These are phyloP conservation scores for Brachionus rotundiformis DNA, from an alignment of 1,140 invertebrate species.

Conservation along the genomic window DNA sequence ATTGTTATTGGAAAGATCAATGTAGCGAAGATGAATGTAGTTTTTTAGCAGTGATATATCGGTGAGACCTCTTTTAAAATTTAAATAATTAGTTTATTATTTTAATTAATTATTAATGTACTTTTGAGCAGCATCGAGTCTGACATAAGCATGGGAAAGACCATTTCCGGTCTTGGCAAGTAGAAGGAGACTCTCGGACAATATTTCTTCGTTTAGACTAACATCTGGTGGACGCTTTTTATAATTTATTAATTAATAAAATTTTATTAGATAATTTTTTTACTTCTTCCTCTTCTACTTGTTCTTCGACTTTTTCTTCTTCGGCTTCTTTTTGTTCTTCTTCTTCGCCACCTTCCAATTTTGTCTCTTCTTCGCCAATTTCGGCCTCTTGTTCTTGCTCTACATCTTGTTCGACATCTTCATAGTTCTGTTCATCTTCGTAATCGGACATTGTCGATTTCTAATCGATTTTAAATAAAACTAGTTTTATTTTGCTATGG, in stretches of 20 bases:
- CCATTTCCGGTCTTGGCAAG: slow-evolving; percentile 64
- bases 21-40: slow-evolving; percentile 62
- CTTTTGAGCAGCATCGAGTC: slow-evolving; percentile 62
- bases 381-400: slow-evolving; percentile 23
- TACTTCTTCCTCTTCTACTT: slow-evolving; percentile 54
- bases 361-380: slow-evolving; percentile 14
- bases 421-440: slow-evolving; percentile 10
- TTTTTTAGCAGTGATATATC: slow-evolving; percentile 59
- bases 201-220: slow-evolving; percentile 59
- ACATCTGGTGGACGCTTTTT: slow-evolving; percentile 59
- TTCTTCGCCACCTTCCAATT: neutral
- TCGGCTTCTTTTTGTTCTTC: slow-evolving; percentile 51
- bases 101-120: slow-evolving; percentile 53
- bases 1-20: slow-evolving; percentile 62
- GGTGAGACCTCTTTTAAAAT: slow-evolving; percentile 59
- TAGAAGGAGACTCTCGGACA: slow-evolving; percentile 60
- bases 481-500: neutral
- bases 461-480: neutral
- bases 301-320: slow-evolving; percentile 54
- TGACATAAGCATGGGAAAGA: slow-evolving; percentile 62
- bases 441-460: slow-evolving; percentile 42
- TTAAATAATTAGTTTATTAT: slow-evolving; percentile 40
- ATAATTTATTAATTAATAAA: neutral
- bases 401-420: neutral
- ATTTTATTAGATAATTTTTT: slow-evolving; percentile 52